These are phyloP conservation scores for Leptonema lineaticorne DNA, from an alignment of 1,140 invertebrate species.

Conservation along the genomic window DNA sequence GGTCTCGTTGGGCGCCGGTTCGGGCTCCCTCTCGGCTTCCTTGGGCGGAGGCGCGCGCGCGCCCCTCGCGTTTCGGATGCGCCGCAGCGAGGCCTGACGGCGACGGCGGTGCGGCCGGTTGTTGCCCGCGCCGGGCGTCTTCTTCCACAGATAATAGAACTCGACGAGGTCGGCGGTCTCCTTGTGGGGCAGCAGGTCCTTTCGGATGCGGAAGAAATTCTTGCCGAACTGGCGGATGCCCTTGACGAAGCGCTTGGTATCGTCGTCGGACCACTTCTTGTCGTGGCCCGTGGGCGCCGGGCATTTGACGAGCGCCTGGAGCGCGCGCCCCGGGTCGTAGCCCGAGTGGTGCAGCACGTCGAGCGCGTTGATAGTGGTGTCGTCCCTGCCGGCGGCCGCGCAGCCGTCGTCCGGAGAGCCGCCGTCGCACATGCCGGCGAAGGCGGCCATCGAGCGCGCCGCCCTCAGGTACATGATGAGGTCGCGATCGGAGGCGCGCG, in stretches of 20 bases:
- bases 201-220: constrained; percentile 97
- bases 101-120: constrained; percentile 88
- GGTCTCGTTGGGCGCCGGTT: constrained; percentile 66
- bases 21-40: constrained; percentile 54
- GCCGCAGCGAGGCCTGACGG: constrained; percentile 82
- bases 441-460: constrained; percentile 92
- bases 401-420: constrained; percentile 95
- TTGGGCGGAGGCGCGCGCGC: constrained; percentile 65
- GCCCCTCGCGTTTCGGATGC: constrained; percentile 80
- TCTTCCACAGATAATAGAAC: constrained; percentile 99
- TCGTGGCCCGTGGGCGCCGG: constrained; percentile 95
- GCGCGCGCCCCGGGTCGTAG: constrained; percentile 92
- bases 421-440: constrained; percentile 95
- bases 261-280: constrained; percentile 97
- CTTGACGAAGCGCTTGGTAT: constrained; percentile 97
- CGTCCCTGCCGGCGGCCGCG: constrained; percentile 92
- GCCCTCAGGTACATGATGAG: constrained; percentile 96
- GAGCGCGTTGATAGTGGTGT: constrained; percentile 96
- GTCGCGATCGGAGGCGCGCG: constrained; percentile 88
- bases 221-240: constrained; percentile 97
- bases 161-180: constrained; percentile 96
- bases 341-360: constrained; percentile 92
- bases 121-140: constrained; percentile 97
- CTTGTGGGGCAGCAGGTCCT: constrained; percentile 94
- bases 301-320: constrained; percentile 95